These are phyloP conservation scores for Sialia sialis DNA, from an alignment of 2,113 vertebrate species.

Conservation along the genomic window DNA sequence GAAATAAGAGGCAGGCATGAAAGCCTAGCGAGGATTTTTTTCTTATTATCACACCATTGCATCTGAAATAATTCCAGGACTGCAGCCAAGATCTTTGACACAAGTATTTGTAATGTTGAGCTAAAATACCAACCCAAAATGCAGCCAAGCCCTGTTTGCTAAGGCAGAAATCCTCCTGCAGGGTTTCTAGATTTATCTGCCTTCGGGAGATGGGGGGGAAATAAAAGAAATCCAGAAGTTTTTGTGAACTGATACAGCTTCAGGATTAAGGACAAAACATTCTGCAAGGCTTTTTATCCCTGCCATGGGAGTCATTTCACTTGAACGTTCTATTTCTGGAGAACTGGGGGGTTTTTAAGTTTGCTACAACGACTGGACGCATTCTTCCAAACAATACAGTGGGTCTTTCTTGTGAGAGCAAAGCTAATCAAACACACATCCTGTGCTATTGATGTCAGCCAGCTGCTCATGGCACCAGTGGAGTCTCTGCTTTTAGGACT, in stretches of 20 bases:
- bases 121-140: slow-evolving; percentile 29
- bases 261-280: neutral
- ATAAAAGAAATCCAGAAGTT: slow-evolving; percentile 9
- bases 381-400: slow-evolving; percentile 56
- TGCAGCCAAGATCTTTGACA: slow-evolving; percentile 46
- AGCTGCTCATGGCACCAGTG: slow-evolving; percentile 18
- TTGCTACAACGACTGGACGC: slow-evolving; percentile 31
- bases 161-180: slow-evolving; percentile 3
- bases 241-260: neutral
- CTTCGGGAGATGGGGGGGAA: neutral
- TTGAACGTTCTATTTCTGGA: slow-evolving; percentile 13
- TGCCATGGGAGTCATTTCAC: neutral
- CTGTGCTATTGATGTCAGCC: slow-evolving; percentile 40
- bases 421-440: slow-evolving; percentile 56
- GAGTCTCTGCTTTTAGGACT: slow-evolving; percentile 15
- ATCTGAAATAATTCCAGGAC: slow-evolving; percentile 51
- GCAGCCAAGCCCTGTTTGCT: neutral
- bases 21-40: slow-evolving; percentile 4
- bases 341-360: slow-evolving; percentile 9
- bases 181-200: neutral
- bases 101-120: neutral
- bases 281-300: slow-evolving; percentile 13
- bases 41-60: neutral
- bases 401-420: slow-evolving; percentile 49
- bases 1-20: neutral